Percentiles rank a stretch among this genome's conserved stretches.
phyloP scores from a whole-genome alignment of 2,797 vertebrate genomes.

The Mus caroli region DNA sequence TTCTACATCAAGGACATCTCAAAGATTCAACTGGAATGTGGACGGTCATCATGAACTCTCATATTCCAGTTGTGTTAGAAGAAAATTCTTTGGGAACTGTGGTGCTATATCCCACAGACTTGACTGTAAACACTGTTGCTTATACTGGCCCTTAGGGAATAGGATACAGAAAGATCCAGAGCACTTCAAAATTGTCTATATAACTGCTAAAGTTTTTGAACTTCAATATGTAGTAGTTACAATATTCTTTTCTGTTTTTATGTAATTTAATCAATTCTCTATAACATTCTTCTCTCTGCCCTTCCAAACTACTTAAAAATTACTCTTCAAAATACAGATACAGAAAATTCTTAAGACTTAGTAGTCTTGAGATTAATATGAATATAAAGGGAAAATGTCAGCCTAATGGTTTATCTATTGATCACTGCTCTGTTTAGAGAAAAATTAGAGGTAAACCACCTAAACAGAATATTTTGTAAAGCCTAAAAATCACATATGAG shows the following conservation, averaged over 20 bases:
- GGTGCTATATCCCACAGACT: neutral
- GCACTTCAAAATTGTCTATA: neutral
- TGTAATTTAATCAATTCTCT: constrained; percentile 8
- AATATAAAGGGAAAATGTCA: neutral
- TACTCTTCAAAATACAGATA: neutral
- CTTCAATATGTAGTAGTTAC: neutral
- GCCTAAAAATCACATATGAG: neutral
- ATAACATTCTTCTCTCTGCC: neutral
- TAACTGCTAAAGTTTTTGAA: neutral
- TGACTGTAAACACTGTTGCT: neutral
- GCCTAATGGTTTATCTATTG: neutral
- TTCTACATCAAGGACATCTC: neutral
- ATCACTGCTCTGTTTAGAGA: neutral
- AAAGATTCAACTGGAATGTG: neutral
- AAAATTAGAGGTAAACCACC: neutral
- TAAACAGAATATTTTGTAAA: constrained; percentile 11
- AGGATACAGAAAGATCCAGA: neutral
- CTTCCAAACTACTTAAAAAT: neutral
- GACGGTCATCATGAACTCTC: neutral
- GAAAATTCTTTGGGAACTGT: constrained; percentile 26
- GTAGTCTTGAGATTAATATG: neutral
- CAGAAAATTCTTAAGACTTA: neutral
- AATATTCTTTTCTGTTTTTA: constrained; percentile 4
- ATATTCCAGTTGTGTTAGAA: neutral
- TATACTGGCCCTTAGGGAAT: neutral